These are phyloP conservation scores for Nowickia ferox DNA, from an alignment of 2,888 invertebrate species.

Conservation along the genomic window DNA sequence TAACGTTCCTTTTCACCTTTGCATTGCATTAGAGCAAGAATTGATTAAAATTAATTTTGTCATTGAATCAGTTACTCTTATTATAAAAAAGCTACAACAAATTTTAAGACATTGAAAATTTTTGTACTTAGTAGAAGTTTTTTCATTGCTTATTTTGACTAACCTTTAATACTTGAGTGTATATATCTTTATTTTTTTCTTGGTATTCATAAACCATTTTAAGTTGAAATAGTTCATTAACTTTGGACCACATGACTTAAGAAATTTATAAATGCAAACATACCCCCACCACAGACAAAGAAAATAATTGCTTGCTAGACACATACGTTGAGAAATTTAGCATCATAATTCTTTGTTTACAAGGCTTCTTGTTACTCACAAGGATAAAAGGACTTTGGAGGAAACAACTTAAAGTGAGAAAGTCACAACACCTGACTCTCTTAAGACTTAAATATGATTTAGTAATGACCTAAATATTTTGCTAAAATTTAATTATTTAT, in stretches of 20 bases:
- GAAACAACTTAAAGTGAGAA: neutral
- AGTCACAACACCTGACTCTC: conserved; percentile 16
- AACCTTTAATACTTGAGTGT: neutral
- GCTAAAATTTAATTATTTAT: neutral
- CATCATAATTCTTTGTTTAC: conserved; percentile 19
- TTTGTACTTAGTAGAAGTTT: no score
- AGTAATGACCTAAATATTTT: neutral
- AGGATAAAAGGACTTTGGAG: conserved; percentile 11
- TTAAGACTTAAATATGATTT: neutral
- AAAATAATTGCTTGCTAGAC: neutral
- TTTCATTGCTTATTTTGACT: neutral
- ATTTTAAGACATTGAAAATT: no score
- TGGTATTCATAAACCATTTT: neutral
- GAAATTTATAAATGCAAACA: conserved; percentile 8
- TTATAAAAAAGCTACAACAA: no score
- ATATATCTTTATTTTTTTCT: neutral
- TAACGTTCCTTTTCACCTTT: no score
- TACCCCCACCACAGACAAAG: conserved; percentile 21
- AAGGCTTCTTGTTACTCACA: conserved; percentile 14
- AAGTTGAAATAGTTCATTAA: conserved; percentile 56
- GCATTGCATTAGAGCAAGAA: no score
- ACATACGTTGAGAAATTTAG: neutral
- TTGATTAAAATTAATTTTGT: no score
- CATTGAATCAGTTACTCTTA: no score
- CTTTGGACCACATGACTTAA: conserved; percentile 40